Percentiles rank a stretch among this genome's conserved stretches.
phyloP scores from a whole-genome alignment of 2,888 invertebrate species.

The Acleris cristana region DNA sequence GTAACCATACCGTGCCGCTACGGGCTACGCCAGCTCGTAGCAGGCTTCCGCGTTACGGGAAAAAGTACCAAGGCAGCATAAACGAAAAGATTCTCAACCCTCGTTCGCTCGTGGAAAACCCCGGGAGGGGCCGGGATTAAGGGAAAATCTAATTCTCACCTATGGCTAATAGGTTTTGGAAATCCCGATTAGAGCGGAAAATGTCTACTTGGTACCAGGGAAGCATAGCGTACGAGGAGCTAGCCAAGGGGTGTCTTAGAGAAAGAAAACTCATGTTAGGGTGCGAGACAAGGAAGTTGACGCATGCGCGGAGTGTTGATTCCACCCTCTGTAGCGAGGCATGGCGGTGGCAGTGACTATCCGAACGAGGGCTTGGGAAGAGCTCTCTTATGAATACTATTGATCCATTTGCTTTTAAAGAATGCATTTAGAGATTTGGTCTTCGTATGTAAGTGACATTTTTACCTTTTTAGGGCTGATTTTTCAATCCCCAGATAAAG shows the following conservation, averaged over 20 bases:
- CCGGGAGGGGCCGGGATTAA: conserved; percentile 52
- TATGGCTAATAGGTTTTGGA: conserved; percentile 70
- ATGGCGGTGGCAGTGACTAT: background rate
- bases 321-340: conserved; percentile 16
- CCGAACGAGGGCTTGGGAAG: background rate
- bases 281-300: conserved; percentile 56
- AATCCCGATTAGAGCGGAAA: conserved; percentile 84
- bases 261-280: conserved; percentile 55
- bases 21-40: conserved; percentile 45
- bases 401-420: background rate
- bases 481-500: too few species aligned
- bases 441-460: too few species aligned
- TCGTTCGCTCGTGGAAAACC: conserved; percentile 45
- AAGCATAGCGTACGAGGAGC: conserved; percentile 48
- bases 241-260: conserved; percentile 49
- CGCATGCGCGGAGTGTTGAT: conserved; percentile 52
- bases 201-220: conserved; percentile 78
- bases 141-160: conserved; percentile 69
- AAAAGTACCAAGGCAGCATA: conserved; percentile 64
- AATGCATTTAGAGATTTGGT: background rate
- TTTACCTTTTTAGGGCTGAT: too few species aligned
- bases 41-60: conserved; percentile 55
- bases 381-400: too few species aligned
- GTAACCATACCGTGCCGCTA: conserved; percentile 18
- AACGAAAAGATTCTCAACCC: conserved; percentile 40